Conservation (phyloP, 2,888 invertebrate species). For the Platerodrilus igneus region DNA sequence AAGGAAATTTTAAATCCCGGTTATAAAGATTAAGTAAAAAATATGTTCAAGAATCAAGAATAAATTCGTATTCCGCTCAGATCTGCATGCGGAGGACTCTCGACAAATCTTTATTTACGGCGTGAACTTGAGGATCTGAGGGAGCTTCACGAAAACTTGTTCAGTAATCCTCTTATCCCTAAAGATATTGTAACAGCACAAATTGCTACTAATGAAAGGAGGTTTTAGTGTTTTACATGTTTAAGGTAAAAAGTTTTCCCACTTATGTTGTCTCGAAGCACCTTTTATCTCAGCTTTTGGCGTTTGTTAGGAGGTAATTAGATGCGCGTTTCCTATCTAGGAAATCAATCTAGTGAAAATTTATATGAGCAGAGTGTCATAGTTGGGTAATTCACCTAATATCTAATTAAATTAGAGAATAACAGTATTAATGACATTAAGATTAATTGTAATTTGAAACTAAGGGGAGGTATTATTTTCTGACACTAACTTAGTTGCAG, state of each 20-base stretch:
- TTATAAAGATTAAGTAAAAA: slow-evolving; percentile 38
- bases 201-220: slow-evolving; percentile 21
- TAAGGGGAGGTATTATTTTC: no score
- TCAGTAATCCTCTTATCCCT: slow-evolving; percentile 22
- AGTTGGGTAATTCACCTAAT: no score
- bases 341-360: no score
- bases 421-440: no score
- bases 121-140: slow-evolving; percentile 19
- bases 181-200: slow-evolving; percentile 19
- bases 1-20: slow-evolving; percentile 33
- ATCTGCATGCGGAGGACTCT: slow-evolving; percentile 28
- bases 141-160: slow-evolving; percentile 23
- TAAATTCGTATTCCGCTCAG: slow-evolving; percentile 30
- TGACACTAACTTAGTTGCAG: no score
- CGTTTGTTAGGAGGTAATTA: no score
- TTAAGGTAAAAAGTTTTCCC: slow-evolving; percentile 10
- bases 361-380: no score
- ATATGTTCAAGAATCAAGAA: slow-evolving; percentile 34
- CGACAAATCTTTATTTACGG: slow-evolving; percentile 32
- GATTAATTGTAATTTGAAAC: no score
- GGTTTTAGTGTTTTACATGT: slow-evolving; percentile 19
- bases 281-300: no score
- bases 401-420: no score
- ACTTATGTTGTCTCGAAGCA: slow-evolving; percentile 6
- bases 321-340: no score